Percentiles rank a stretch among this genome's conserved stretches.
Conservation (phyloP, 2,888 invertebrate genomes). For the Agriopis marginaria region DNA sequence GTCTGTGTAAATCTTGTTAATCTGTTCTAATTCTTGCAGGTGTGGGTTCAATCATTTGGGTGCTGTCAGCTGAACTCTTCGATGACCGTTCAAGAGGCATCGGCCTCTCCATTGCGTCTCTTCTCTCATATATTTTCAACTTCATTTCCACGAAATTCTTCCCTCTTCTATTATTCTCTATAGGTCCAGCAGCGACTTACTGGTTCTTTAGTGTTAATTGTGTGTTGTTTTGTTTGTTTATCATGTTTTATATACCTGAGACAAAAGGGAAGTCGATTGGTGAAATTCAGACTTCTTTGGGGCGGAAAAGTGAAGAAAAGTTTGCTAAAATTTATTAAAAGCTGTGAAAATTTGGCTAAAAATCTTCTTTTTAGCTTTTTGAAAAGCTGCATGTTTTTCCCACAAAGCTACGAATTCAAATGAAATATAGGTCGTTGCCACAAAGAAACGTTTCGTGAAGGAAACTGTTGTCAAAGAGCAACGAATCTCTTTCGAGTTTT, state of each 20-base stretch:
- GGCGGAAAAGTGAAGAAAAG: background rate
- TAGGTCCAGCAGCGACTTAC: slow-evolving; percentile 62
- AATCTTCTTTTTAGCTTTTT: no score
- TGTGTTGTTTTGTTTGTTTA: slow-evolving; percentile 51
- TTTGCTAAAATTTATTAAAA: background rate
- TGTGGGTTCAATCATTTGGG: slow-evolving; percentile 64
- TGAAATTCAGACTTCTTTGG: slow-evolving; percentile 61
- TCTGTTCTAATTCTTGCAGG: slow-evolving; percentile 52
- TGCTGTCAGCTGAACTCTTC: slow-evolving; percentile 64
- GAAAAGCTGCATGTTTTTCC: no score
- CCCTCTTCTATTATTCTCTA: slow-evolving; percentile 47
- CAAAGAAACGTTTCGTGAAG: no score
- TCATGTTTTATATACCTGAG: slow-evolving; percentile 66
- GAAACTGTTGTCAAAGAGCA: no score
- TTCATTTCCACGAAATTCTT: slow-evolving; percentile 65
- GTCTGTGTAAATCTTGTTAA: background rate
- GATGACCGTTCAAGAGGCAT: slow-evolving; percentile 60
- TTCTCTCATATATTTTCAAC: slow-evolving; percentile 42
- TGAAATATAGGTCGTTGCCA: no score
- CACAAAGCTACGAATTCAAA: no score
- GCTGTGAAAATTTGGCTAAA: no score
- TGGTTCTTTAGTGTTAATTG: slow-evolving; percentile 60
- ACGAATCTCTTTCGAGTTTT: no score
- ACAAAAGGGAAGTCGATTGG: slow-evolving; percentile 71
- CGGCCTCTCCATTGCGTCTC: slow-evolving; percentile 52